Base-by-base conservation (phyloP, 2,797 vertebrate species). In the Heterohyrax brucei region DNA sequence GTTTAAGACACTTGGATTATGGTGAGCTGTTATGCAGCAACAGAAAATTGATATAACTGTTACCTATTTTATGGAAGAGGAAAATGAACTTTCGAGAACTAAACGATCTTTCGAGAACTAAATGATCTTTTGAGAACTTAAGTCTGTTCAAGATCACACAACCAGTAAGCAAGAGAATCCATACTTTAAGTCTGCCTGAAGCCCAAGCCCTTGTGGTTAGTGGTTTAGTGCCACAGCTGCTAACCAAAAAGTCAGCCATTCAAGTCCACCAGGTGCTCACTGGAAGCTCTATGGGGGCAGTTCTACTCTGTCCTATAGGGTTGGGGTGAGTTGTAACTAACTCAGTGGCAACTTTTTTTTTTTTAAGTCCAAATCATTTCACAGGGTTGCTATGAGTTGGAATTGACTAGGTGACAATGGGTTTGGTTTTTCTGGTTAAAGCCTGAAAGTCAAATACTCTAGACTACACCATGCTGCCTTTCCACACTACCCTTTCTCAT, bases 111-210 rank as follows among this genome's bases (percentile, higher is more conserved):
- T 73, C 26, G 44, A 87, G 28, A 87, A 92, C 9, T 68, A 39
- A 56, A 56, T 56, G 53, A 56, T 4, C 16, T 93, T 91, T 73
- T 26, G 44, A 87, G 28, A 87, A 92, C 9, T 68, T 81, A 68
- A 82, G 56, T 75, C 28, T 46, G 21, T 85, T 85, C 78, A 66
- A 93, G 87, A 5, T 90, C 18, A 59, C 10, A 76, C 13, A 93
- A 59, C 8, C 46, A 46, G 14, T 44, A 88, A 92, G 80, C 9
- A 87, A 77, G 0, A 91, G 80, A 91, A 89, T 14, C 59, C 28
- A 66, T 75, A 48, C 78, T 90, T 92, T 81, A 90, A 88, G 28
- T 56, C 21, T 86, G 22, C 14, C n/a, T 87, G 72, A 95, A 93
- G 33, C 30, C 30, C 18, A 86, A 39, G 39, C 39, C 39, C 39